Evolutionary conservation across 2,888 invertebrate genomes (phyloP).

Genomic region (Tetranychus piercei): DNA sequence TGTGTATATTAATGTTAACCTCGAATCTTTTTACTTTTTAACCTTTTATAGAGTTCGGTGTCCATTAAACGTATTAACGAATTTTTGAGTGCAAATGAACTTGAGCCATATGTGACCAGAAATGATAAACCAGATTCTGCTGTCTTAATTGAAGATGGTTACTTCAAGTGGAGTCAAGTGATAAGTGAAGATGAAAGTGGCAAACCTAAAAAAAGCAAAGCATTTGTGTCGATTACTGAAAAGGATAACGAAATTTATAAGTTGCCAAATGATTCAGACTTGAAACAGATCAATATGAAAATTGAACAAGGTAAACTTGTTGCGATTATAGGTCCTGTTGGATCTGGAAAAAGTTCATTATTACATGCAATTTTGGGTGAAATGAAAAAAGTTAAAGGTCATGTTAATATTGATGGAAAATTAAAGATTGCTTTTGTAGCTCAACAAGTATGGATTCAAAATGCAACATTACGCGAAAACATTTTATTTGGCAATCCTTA

Average conservation of each 20-base stretch:
- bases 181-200: not conserved
- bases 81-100: conserved; percentile 77
- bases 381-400: conserved; percentile 33
- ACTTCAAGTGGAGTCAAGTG: conserved; percentile 31
- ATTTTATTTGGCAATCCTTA: conserved; percentile 35
- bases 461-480: conserved; percentile 36
- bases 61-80: conserved; percentile 75
- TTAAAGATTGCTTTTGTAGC: conserved; percentile 30
- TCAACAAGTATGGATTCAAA: conserved; percentile 39
- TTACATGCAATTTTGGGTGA: conserved; percentile 37
- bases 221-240: not conserved
- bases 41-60: conserved; percentile 38
- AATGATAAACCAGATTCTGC: conserved; percentile 39
- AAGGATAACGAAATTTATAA: too few species aligned
- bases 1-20: too few species aligned
- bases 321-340: conserved; percentile 37
- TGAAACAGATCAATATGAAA: conserved; percentile 30
- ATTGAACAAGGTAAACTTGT: conserved; percentile 32
- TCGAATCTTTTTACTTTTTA: not conserved
- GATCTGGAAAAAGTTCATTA: conserved; percentile 37
- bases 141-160: conserved; percentile 43
- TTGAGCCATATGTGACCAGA: conserved; percentile 48
- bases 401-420: conserved; percentile 22
- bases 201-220: not conserved
- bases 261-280: not conserved